Conservation (phyloP, 1,140 invertebrate genomes). For the Platyscapa corneri region DNA sequence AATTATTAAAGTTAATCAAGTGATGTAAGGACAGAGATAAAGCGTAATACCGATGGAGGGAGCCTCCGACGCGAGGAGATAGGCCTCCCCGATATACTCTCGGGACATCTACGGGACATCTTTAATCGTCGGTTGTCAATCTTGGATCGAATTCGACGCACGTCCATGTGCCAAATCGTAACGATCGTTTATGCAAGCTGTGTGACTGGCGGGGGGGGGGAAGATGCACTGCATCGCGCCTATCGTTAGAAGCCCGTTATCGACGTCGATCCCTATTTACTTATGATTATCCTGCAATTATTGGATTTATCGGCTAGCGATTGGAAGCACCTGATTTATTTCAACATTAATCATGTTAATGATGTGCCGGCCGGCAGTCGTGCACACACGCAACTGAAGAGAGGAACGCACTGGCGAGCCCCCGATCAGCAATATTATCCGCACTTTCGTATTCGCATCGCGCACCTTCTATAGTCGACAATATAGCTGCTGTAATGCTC, state of each 20-base stretch:
- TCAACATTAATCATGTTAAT: conserved; percentile 75
- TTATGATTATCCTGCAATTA: conserved; percentile 73
- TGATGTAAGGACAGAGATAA: not conserved
- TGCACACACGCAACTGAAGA: too few species aligned
- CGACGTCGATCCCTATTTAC: conserved; percentile 68
- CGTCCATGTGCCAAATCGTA: conserved; percentile 41
- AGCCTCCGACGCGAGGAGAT: not conserved
- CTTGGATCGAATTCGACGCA: conserved; percentile 12
- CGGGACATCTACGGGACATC: not conserved
- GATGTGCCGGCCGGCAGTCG: conserved; percentile 61
- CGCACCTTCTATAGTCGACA: too few species aligned
- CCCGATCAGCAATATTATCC: not conserved
- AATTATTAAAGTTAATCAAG: conserved; percentile 11
- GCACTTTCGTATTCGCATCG: conserved; percentile 23
- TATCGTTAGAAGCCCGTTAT: conserved; percentile 45
- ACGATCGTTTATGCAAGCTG: conserved; percentile 15
- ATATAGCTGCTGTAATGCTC: not conserved
- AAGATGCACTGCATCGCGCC: not conserved
- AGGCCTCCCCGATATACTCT: not conserved
- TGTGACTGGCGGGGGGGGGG: not conserved
- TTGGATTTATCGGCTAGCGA: conserved; percentile 72
- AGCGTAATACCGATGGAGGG: not conserved
- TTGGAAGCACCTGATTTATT: conserved; percentile 73
- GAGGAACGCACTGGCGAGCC: too few species aligned
- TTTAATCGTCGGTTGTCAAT: conserved; percentile 42